Conservation (phyloP, 2,113 vertebrate genomes). For the Urocitellus parryii region DNA sequence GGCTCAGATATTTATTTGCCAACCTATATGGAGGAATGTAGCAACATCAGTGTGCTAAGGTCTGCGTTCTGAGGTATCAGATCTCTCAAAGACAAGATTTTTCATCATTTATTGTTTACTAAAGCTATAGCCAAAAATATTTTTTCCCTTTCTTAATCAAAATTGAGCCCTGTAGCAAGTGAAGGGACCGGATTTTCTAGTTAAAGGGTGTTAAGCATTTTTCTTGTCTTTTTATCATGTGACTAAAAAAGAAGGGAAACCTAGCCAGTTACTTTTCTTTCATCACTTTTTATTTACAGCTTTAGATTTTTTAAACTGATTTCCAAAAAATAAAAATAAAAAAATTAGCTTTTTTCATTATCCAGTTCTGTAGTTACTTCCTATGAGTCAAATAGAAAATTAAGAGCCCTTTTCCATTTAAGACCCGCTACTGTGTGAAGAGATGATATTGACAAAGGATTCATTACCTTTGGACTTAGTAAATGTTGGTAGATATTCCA, state of each 20-base stretch:
- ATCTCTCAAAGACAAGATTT: conserved; percentile 80
- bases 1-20: conserved; percentile 84
- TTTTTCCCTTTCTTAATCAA: conserved; percentile 82
- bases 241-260: conserved; percentile 84
- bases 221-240: conserved; percentile 88
- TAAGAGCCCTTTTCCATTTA: conserved; percentile 77
- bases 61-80: conserved; percentile 63
- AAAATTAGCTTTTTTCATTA: conserved; percentile 85
- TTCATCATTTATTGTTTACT: conserved; percentile 83
- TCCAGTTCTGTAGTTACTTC: conserved; percentile 84
- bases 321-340: conserved; percentile 72
- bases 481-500: conserved; percentile 57
- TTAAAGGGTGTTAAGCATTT: conserved; percentile 82
- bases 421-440: conserved; percentile 77
- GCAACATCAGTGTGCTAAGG: conserved; percentile 31
- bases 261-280: conserved; percentile 84
- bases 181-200: conserved; percentile 84
- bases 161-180: conserved; percentile 83
- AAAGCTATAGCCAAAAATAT: conserved; percentile 88
- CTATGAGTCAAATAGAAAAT: conserved; percentile 72
- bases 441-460: conserved; percentile 61
- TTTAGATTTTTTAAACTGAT: conserved; percentile 88
- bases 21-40: conserved; percentile 72
- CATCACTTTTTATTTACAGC: conserved; percentile 88
- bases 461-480: conserved; percentile 70